Evolutionary conservation across 2,888 invertebrate species (phyloP).

Genomic region (Plagodis pulveraria): DNA sequence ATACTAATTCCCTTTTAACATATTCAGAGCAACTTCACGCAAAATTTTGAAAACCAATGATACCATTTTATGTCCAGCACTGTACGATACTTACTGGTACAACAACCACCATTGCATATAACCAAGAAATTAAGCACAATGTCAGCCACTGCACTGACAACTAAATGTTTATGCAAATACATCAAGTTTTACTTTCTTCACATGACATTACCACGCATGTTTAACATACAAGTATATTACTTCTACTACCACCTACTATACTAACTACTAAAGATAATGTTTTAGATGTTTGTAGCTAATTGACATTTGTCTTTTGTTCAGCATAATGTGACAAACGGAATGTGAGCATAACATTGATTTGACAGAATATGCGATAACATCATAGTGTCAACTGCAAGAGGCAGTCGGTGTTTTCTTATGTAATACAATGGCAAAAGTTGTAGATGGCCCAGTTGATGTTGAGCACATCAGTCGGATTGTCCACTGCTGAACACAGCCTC

Average conservation of each 20-base stretch:
- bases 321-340: conserved; percentile 1
- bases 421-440: no score
- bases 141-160: conserved; percentile 44
- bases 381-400: no score
- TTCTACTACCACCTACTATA: not conserved
- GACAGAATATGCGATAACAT: not conserved
- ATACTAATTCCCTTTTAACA: no score
- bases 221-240: conserved; percentile 1
- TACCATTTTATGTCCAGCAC: conserved; percentile 7
- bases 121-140: conserved; percentile 52
- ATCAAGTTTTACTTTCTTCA: conserved; percentile 59
- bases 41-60: no score
- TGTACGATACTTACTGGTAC: conserved; percentile 10
- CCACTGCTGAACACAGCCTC: no score
- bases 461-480: no score
- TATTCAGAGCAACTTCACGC: no score
- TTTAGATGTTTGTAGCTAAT: conserved; percentile 7
- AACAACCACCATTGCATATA: conserved; percentile 25
- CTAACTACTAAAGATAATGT: not conserved
- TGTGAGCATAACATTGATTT: not conserved
- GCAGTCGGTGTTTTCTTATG: no score
- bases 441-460: no score
- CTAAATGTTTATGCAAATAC: conserved; percentile 52
- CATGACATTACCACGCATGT: conserved; percentile 23
- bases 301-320: conserved; percentile 6